A percentile compares a stretch with the other conserved stretches of the same genome.
These are phyloP conservation scores for Rattus rattus DNA, from an alignment of 2,113 vertebrate genomes.

Conservation along the genomic window DNA sequence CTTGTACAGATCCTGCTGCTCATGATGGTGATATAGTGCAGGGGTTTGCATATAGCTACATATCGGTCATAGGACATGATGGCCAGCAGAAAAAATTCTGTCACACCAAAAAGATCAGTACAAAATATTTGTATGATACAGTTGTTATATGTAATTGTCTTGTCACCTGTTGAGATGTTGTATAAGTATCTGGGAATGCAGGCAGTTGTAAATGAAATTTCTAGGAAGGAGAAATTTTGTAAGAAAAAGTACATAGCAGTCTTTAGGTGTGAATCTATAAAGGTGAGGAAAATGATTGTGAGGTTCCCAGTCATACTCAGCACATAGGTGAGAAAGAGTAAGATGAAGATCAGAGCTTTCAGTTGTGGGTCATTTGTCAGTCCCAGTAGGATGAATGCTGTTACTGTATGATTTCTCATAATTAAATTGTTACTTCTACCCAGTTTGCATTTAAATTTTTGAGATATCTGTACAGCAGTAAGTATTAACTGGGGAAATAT, in stretches of 20 bases:
- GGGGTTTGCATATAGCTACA: conserved; percentile 65
- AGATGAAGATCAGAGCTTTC: conserved; percentile 51
- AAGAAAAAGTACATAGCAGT: conserved; percentile 77
- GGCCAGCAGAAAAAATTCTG: conserved; percentile 72
- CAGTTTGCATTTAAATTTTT: neutral
- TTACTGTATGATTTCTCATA: conserved; percentile 55
- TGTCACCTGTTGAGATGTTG: conserved; percentile 53
- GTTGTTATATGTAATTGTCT: conserved; percentile 34
- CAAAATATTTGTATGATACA: conserved; percentile 65
- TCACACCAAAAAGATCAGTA: conserved; percentile 45
- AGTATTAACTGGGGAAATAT: neutral
- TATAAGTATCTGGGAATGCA: conserved; percentile 73
- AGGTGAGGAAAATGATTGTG: conserved; percentile 49
- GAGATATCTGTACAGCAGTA: neutral
- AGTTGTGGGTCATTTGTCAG: conserved; percentile 47
- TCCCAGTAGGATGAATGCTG: conserved; percentile 64
- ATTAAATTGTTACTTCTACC: neutral
- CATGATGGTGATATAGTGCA: conserved; percentile 61
- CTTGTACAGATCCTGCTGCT: neutral
- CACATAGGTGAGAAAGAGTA: conserved; percentile 49
- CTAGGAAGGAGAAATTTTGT: conserved; percentile 72
- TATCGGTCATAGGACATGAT: conserved; percentile 78
- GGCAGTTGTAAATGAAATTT: conserved; percentile 75
- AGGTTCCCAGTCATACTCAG: conserved; percentile 62
- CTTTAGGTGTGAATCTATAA: conserved; percentile 50